These are phyloP conservation scores for Asbolus verrucosus DNA, from an alignment of 1,140 invertebrate genomes.

Conservation along the genomic window DNA sequence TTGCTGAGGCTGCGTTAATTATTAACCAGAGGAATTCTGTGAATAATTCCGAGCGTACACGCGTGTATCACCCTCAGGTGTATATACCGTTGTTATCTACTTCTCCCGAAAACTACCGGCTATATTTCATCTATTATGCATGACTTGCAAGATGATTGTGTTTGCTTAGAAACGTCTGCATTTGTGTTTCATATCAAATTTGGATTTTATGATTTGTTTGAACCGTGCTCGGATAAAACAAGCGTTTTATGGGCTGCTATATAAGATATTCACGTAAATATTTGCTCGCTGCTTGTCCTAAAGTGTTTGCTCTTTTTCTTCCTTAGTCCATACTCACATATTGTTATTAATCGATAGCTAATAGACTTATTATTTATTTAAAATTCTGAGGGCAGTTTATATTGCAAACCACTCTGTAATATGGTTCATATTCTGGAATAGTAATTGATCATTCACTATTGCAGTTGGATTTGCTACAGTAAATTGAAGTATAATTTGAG, in stretches of 20 bases:
- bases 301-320: constrained; percentile 21
- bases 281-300: constrained; percentile 29
- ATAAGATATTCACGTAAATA: constrained; percentile 39
- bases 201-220: constrained; percentile 41
- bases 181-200: constrained; percentile 36
- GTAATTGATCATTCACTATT: too few relatives aligned
- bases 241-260: constrained; percentile 34
- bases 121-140: constrained; percentile 41
- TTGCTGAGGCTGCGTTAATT: constrained; percentile 43
- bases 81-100: constrained; percentile 32
- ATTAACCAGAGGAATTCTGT: constrained; percentile 46
- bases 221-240: constrained; percentile 35
- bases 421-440: too few relatives aligned
- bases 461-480: too few relatives aligned
- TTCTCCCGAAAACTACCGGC: constrained; percentile 37
- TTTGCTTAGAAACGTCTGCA: constrained; percentile 31
- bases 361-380: too few relatives aligned
- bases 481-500: too few relatives aligned
- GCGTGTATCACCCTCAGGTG: constrained; percentile 41
- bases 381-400: too few relatives aligned
- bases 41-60: constrained; percentile 39
- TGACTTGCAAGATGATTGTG: constrained; percentile 31
- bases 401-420: too few relatives aligned
- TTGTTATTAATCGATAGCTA: neutral
- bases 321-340: neutral